A percentile compares a stretch with the other conserved stretches of the same genome.
Conservation (phyloP, 2,113 vertebrate genomes). For the Junco hyemalis region DNA sequence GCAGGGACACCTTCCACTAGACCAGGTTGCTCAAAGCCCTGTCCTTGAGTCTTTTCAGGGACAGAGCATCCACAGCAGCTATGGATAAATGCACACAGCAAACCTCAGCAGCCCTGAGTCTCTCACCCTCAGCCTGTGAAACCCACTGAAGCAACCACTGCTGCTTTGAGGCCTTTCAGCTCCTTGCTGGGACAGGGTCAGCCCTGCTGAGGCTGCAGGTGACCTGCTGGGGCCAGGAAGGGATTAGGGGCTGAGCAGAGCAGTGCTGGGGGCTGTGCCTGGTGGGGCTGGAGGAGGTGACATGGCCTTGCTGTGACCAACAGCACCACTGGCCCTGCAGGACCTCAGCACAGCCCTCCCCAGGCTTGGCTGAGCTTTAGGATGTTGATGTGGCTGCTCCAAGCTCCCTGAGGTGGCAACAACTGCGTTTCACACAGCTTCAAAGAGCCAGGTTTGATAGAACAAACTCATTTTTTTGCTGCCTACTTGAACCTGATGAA, state of each 20-base stretch:
- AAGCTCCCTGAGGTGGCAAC: neutral
- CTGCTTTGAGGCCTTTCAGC: neutral
- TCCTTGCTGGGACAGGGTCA: neutral
- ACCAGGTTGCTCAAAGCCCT: neutral
- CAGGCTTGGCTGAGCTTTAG: neutral
- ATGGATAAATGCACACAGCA: rapidly evolving
- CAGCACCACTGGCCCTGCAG: rapidly evolving
- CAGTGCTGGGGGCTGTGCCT: rapidly evolving
- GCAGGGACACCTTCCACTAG: neutral
- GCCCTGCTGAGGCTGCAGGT: neutral
- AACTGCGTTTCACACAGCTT: neutral
- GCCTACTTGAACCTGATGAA: conserved; percentile 41
- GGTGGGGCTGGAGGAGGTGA: neutral
- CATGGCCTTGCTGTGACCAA: rapidly evolving
- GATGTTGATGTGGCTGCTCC: neutral
- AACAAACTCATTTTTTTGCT: conserved; percentile 23
- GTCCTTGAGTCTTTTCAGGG: no score
- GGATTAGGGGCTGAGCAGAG: neutral
- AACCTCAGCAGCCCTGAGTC: rapidly evolving
- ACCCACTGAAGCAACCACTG: neutral
- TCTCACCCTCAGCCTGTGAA: neutral
- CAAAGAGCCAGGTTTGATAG: conserved; percentile 15
- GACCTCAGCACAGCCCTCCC: neutral
- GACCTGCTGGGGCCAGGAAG: conserved; percentile 9
- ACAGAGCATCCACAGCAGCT: neutral